A percentile compares a stretch with the other conserved stretches of the same genome.
These are phyloP conservation scores for Harmothoe impar DNA, from an alignment of 2,888 invertebrate genomes.

Conservation along the genomic window DNA sequence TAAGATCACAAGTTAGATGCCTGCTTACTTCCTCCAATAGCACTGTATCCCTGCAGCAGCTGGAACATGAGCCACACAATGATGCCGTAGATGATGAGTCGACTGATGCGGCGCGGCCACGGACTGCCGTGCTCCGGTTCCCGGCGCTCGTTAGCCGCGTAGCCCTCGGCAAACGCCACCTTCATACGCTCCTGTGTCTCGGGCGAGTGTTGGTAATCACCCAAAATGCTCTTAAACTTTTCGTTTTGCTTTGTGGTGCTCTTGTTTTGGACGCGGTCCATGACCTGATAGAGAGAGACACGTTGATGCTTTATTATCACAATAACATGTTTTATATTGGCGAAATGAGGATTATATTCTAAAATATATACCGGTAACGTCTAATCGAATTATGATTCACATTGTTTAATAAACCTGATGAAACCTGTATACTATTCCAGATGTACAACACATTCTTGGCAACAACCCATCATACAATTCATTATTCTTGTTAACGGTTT, in stretches of 20 bases:
- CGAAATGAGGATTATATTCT: too few relatives aligned
- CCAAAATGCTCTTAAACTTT: conserved; percentile 65
- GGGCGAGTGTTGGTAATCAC: conserved; percentile 61
- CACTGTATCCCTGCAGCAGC: conserved; percentile 72
- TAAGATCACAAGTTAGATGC: too few relatives aligned
- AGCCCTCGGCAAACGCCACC: conserved; percentile 77
- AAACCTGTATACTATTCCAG: too few relatives aligned
- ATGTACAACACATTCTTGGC: too few relatives aligned
- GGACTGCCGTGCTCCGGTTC: conserved; percentile 66
- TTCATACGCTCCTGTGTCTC: conserved; percentile 69
- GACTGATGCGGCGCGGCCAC: conserved; percentile 67
- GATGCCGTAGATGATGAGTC: conserved; percentile 71
- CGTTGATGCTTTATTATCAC: too few relatives aligned
- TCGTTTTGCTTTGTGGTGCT: conserved; percentile 61
- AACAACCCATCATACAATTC: too few relatives aligned
- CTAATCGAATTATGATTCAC: too few relatives aligned
- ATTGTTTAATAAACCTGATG: too few relatives aligned
- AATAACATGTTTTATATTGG: too few relatives aligned
- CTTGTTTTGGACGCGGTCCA: conserved; percentile 24
- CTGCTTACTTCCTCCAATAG: conserved; percentile 74
- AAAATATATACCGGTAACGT: too few relatives aligned
- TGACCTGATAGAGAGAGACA: too few relatives aligned
- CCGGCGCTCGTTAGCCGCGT: conserved; percentile 72
- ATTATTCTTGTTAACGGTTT: too few relatives aligned
- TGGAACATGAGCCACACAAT: conserved; percentile 73